Evolutionary conservation across 2,888 invertebrate species (phyloP), one percentile per base, ranked within the genome.

Genomic region (Caenorhabditis sp.): DNA sequence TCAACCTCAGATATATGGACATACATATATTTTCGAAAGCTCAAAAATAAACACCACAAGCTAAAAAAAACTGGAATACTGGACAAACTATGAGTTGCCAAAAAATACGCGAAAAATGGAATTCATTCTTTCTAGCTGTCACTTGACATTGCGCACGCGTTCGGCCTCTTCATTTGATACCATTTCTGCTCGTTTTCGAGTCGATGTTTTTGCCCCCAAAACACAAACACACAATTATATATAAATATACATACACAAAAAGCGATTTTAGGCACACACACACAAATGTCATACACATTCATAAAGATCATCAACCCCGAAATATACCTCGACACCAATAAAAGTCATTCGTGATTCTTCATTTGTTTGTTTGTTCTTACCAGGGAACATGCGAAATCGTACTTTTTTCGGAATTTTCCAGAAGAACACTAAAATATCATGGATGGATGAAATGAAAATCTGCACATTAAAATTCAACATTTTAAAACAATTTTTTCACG

Each of bases 151-250:
- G 43, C 43, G 43, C 43, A 43, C 43, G 43, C 43, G 43, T 43
- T 14, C 14, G 14, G 43, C 54, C 64, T 57, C 65, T 70, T 61
- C 62, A 27, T 54, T 70, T 65, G 70, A 70, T 70, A 70, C 70
- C 70, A 62, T 10, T 43, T 43, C 10, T 43, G 17, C 53, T 70
- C 31, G 4, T 31, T 31, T 31, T 31, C 31, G 31, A 10, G 5
- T 10, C 31, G 31, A 31, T 31, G 31, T 31, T 31, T 31, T 31
- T 31, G 65, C 70, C 65, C 65, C 70, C 70, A 70, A 62, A 66
- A 70, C 70, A 70, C 70, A 70, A 70, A 70, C 65, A 70, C 17
- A 17, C 17, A 43, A 17, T 10, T 12, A 43, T 43, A 43, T 12
- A 43, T 43, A 43, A 43, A 43, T 43, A 17, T 17, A 43, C 14